Conservation (phyloP, 1,140 invertebrate species). For the Tetramorium simillimum region DNA sequence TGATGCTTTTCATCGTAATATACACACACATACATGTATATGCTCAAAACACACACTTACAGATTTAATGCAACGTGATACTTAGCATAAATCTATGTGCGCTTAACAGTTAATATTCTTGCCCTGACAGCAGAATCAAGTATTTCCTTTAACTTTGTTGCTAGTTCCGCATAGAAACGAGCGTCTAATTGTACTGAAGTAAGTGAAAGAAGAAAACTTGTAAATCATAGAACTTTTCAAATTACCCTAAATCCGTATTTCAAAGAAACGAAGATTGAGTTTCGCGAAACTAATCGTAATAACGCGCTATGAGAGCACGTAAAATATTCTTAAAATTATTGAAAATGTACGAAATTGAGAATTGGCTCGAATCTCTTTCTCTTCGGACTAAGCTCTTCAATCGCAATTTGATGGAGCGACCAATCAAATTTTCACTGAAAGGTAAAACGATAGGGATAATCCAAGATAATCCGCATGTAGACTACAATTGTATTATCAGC, state of each 20-base stretch:
- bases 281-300: background rate
- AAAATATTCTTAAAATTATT: background rate
- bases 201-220: background rate
- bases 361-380: background rate
- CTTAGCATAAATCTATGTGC: background rate
- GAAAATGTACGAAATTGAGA: background rate
- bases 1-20: slow-evolving; percentile 15
- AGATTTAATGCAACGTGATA: background rate
- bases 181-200: background rate
- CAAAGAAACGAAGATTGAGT: background rate
- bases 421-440: slow-evolving; percentile 25
- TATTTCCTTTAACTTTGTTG: background rate
- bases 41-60: background rate
- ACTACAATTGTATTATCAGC: slow-evolving; percentile 21
- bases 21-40: background rate
- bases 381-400: background rate
- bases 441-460: slow-evolving; percentile 23
- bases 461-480: slow-evolving; percentile 15
- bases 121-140: background rate
- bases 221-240: background rate
- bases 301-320: background rate
- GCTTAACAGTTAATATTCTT: slow-evolving; percentile 22
- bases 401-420: background rate
- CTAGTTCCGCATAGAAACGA: background rate
- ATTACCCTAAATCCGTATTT: background rate